phyloP scores from a whole-genome alignment of 2,888 invertebrate species.

The Chloroclysta siterata region DNA sequence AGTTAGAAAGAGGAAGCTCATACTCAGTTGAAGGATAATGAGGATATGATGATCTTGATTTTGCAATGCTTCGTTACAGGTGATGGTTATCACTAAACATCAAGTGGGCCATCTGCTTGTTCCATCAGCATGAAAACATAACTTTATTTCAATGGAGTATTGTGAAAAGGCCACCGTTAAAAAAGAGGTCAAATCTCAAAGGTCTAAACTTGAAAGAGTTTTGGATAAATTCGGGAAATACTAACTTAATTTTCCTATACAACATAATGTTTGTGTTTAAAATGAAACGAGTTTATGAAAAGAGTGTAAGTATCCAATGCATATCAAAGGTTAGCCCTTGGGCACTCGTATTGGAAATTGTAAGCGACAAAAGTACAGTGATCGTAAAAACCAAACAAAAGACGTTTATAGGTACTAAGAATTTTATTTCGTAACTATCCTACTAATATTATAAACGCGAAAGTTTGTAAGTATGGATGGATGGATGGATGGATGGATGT shows the following conservation, averaged over 20 bases:
- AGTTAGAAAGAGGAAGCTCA: too few relatives aligned
- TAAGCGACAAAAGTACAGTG: neutral
- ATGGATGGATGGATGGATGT: too few relatives aligned
- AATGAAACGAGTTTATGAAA: conserved; percentile 31
- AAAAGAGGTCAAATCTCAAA: conserved; percentile 6
- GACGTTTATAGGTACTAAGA: neutral
- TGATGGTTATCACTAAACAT: too few relatives aligned
- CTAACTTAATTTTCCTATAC: conserved; percentile 12
- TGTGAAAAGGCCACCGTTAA: neutral
- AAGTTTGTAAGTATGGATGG: too few relatives aligned
- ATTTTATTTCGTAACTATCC: too few relatives aligned
- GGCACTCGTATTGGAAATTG: conserved; percentile 25
- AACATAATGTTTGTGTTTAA: conserved; percentile 26
- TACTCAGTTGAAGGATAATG: too few relatives aligned
- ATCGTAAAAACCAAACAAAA: too few relatives aligned
- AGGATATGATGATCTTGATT: too few relatives aligned
- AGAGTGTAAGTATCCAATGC: conserved; percentile 23
- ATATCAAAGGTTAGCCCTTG: conserved; percentile 6
- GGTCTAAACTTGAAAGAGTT: conserved; percentile 6
- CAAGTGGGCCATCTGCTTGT: too few relatives aligned
- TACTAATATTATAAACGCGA: too few relatives aligned
- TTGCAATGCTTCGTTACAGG: too few relatives aligned
- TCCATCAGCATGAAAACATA: too few relatives aligned
- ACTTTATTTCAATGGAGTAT: neutral
- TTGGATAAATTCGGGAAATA: neutral